phyloP scores from a whole-genome alignment of 1,140 invertebrate genomes.

The Ceratina australensis region DNA sequence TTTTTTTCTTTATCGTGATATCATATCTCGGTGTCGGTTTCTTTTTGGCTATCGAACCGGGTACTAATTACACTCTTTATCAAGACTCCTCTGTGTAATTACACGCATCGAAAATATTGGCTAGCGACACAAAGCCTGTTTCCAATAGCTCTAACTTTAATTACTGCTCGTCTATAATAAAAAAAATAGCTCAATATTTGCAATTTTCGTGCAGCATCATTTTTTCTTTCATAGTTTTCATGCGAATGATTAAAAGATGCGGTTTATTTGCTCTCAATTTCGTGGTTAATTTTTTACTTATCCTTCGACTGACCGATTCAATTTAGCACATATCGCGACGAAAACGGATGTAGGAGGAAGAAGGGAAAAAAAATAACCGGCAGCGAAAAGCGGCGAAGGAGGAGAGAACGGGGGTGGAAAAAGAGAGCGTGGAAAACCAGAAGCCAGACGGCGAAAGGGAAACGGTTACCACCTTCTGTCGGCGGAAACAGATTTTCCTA shows the following conservation, averaged over 20 bases:
- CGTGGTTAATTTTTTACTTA: no score
- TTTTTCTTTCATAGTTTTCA: no score
- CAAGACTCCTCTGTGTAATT: neutral
- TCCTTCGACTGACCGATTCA: no score
- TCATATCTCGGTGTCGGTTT: neutral
- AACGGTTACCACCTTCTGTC: conserved; percentile 2
- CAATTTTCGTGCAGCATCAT: no score
- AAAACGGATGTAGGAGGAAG: neutral
- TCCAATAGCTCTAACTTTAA: neutral
- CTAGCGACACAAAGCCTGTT: neutral
- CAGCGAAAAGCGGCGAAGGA: no score
- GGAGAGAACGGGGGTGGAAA: neutral
- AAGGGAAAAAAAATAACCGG: neutral
- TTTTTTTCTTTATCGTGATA: no score
- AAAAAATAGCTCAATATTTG: neutral
- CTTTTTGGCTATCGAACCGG: neutral
- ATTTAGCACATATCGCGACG: no score
- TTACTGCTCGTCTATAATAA: neutral
- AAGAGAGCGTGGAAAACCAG: neutral
- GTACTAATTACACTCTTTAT: neutral
- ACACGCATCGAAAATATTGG: neutral
- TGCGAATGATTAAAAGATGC: no score
- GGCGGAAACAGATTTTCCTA: conserved; percentile 27
- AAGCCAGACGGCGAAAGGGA: neutral
- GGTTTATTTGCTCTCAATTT: no score